Percentiles rank a stretch among this genome's conserved stretches.
Conservation (phyloP, 2,888 invertebrate genomes). For the Strigamia crassipes region DNA sequence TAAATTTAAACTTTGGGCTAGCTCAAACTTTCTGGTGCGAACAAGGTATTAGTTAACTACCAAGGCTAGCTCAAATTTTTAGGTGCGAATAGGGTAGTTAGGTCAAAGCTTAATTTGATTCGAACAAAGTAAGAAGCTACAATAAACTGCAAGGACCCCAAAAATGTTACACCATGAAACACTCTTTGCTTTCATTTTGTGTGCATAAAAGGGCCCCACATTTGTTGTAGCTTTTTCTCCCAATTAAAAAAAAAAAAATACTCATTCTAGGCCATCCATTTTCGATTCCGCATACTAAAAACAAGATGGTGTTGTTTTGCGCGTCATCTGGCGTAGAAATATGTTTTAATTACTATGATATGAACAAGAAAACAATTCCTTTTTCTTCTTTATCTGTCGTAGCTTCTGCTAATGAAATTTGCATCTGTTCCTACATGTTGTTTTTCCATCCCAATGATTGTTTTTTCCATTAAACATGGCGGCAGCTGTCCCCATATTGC, state of each 20-base stretch:
- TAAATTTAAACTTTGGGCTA: too few species aligned
- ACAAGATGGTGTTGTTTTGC: slow-evolving; percentile 1
- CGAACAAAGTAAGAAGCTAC: too few species aligned
- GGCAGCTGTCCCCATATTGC: slow-evolving; percentile 10
- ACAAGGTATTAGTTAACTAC: too few species aligned
- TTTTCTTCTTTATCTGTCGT: neutral
- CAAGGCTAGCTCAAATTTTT: too few species aligned
- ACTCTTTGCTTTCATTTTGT: too few species aligned
- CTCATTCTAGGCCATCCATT: neutral
- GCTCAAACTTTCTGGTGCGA: too few species aligned
- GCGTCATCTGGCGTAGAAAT: neutral
- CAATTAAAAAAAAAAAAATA: neutral
- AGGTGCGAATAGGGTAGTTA: too few species aligned
- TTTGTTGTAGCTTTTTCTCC: too few species aligned
- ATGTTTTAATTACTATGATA: slow-evolving; percentile 10
- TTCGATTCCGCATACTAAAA: neutral
- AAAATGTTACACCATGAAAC: too few species aligned
- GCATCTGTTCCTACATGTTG: slow-evolving; percentile 10
- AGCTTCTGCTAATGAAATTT: slow-evolving; percentile 10
- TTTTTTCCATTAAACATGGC: slow-evolving; percentile 10
- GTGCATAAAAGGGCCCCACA: too few species aligned
- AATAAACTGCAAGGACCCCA: too few species aligned
- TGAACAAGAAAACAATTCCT: slow-evolving; percentile 10
- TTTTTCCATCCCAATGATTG: neutral
- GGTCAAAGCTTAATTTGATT: too few species aligned